Evolutionary conservation across 64 coral and sea anemone genomes (phyloP).

Genomic region (Montipora sp.): DNA sequence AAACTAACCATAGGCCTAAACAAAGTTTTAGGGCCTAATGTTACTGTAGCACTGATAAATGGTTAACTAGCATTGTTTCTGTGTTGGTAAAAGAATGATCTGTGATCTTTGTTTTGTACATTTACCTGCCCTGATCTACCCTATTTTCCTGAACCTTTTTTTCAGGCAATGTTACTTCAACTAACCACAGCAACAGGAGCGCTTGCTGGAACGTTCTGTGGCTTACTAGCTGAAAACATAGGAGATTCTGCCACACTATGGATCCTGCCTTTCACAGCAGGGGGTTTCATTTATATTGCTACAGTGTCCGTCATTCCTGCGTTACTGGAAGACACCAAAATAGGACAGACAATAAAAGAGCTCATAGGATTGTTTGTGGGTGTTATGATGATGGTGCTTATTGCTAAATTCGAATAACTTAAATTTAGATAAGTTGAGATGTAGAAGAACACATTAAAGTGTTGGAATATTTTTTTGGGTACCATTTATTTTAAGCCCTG

Average conservation of each 20-base stretch:
- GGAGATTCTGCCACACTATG: constrained; percentile 89
- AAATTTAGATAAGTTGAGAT: background rate
- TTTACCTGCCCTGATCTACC: no score
- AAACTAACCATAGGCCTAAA: no score
- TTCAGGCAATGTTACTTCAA: constrained; percentile 94
- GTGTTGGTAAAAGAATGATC: no score
- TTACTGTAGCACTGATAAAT: no score
- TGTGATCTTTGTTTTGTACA: no score
- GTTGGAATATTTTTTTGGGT: background rate
- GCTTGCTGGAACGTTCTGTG: constrained; percentile 87
- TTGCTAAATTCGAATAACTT: constrained; percentile 87
- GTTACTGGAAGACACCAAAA: constrained; percentile 88
- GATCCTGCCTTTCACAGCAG: constrained; percentile 96
- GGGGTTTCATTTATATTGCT: constrained; percentile 97
- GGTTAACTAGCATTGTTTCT: no score
- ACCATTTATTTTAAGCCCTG: no score
- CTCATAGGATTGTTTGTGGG: constrained; percentile 88
- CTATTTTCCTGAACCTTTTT: background rate
- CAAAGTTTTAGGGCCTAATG: no score
- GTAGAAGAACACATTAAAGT: background rate
- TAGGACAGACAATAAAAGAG: constrained; percentile 97
- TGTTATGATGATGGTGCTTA: constrained; percentile 98
- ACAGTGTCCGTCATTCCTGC: constrained; percentile 98
- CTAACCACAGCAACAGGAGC: constrained; percentile 94
- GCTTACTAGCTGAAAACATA: constrained; percentile 86